A percentile compares a stretch with the other conserved stretches of the same genome.
Conservation (phyloP, 2,888 invertebrate genomes). For the Leptarthrus brevirostris region DNA sequence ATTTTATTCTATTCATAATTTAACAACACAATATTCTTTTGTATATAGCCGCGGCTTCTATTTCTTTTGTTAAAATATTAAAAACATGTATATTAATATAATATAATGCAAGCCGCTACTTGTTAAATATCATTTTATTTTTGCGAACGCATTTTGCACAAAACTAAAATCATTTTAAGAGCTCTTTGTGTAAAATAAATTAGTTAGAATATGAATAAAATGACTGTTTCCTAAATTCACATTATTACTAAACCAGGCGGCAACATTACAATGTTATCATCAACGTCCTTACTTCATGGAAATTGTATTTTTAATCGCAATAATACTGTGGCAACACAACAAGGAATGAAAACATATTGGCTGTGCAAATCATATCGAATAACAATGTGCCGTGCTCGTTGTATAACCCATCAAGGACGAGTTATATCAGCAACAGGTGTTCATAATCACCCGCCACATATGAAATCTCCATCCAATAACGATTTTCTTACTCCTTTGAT, state of each 20-base stretch:
- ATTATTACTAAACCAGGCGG: slow-evolving; percentile 37
- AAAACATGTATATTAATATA: no score
- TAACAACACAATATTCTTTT: no score
- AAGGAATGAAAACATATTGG: slow-evolving; percentile 68
- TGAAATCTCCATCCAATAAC: slow-evolving; percentile 58
- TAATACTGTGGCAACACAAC: slow-evolving; percentile 67
- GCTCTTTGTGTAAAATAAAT: not conserved
- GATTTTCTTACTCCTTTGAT: slow-evolving; percentile 41
- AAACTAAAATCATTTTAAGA: not conserved
- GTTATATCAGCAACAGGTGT: slow-evolving; percentile 67
- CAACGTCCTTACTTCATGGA: slow-evolving; percentile 66
- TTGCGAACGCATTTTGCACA: no score
- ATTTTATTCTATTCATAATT: no score
- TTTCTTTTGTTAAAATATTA: no score
- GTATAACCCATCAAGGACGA: slow-evolving; percentile 67
- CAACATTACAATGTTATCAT: slow-evolving; percentile 65
- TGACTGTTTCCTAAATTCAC: not conserved
- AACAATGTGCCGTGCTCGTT: slow-evolving; percentile 67
- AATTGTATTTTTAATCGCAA: slow-evolving; percentile 67
- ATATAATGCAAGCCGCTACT: no score
- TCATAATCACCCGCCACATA: slow-evolving; percentile 67
- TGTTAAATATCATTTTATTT: no score
- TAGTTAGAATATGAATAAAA: not conserved
- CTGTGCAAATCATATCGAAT: slow-evolving; percentile 67
- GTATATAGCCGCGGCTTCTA: no score